These are phyloP conservation scores for Hippocampus abdominalis DNA, from an alignment of 2,113 vertebrate genomes.

Conservation along the genomic window DNA sequence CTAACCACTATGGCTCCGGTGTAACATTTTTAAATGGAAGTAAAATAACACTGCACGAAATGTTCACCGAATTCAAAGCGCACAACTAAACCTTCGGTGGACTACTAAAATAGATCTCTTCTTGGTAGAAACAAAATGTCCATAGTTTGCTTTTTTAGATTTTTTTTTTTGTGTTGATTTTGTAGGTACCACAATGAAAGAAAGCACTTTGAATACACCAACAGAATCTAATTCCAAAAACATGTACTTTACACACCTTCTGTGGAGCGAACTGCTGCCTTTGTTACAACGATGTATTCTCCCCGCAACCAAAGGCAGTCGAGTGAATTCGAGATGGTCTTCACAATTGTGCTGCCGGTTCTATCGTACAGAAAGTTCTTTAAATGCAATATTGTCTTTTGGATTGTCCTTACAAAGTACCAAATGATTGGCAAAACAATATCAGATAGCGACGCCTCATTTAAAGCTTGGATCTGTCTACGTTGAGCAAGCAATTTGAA, in stretches of 20 bases:
- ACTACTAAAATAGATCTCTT: slow-evolving; percentile 99
- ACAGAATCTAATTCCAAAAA: slow-evolving; percentile 82
- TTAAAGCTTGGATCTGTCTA: slow-evolving; percentile 36
- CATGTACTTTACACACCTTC: slow-evolving; percentile 86
- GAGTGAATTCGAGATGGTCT: not conserved
- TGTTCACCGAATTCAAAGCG: slow-evolving; percentile 97
- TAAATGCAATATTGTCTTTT: slow-evolving; percentile 23
- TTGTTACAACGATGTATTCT: slow-evolving; percentile 80
- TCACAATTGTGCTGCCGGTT: slow-evolving; percentile 35
- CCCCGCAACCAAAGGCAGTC: slow-evolving; percentile 73
- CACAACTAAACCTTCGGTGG: slow-evolving; percentile 97
- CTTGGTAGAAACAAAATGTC: slow-evolving; percentile 91
- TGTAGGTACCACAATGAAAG: slow-evolving; percentile 84
- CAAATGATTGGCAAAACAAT: not conserved
- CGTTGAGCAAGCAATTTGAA: slow-evolving; percentile 12
- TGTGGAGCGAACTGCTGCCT: slow-evolving; percentile 72
- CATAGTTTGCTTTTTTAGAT: slow-evolving; percentile 67
- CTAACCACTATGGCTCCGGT: slow-evolving; percentile 95
- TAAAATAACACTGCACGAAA: slow-evolving; percentile 88
- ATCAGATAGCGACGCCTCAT: not conserved
- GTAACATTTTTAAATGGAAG: slow-evolving; percentile 81
- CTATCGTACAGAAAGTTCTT: slow-evolving; percentile 16
- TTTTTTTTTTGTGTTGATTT: slow-evolving; percentile 71
- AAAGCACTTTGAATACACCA: slow-evolving; percentile 95
- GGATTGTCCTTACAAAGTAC: slow-evolving; percentile 64